phyloP scores from a whole-genome alignment of 1,140 invertebrate species.

The Drosophila nannoptera region DNA sequence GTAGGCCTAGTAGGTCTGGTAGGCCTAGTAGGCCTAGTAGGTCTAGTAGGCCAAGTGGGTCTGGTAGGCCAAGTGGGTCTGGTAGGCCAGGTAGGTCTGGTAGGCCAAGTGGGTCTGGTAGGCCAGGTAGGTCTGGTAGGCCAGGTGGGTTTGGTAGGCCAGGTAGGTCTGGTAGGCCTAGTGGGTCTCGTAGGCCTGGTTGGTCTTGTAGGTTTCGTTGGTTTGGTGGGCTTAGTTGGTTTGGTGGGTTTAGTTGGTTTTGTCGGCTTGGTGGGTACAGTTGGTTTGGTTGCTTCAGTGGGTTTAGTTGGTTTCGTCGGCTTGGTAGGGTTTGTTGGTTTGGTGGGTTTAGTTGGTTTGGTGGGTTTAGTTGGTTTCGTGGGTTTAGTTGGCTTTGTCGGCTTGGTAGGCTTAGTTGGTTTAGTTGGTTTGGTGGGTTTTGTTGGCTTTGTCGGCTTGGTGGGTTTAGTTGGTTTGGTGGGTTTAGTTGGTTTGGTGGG shows the following conservation, averaged over 20 bases:
- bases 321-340: background rate
- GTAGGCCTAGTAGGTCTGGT: slow-evolving; percentile 3
- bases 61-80: background rate
- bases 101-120: too few species aligned
- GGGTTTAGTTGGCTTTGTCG: too few species aligned
- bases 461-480: background rate
- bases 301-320: slow-evolving; percentile 1
- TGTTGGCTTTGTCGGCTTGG: background rate
- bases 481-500: slow-evolving; percentile 1
- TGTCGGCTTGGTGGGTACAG: background rate
- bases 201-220: background rate
- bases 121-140: too few species aligned
- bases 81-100: background rate
- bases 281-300: background rate
- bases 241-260: background rate
- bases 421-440: too few species aligned
- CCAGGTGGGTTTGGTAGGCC: too few species aligned
- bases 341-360: background rate
- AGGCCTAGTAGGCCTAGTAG: background rate
- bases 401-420: too few species aligned
- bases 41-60: background rate
- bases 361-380: too few species aligned
- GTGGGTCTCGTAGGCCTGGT: too few species aligned
- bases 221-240: background rate
- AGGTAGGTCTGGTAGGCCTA: too few species aligned